Evolutionary conservation across 2,797 vertebrate genomes (phyloP).

Genomic region (Brachyrhaphis roseni): DNA sequence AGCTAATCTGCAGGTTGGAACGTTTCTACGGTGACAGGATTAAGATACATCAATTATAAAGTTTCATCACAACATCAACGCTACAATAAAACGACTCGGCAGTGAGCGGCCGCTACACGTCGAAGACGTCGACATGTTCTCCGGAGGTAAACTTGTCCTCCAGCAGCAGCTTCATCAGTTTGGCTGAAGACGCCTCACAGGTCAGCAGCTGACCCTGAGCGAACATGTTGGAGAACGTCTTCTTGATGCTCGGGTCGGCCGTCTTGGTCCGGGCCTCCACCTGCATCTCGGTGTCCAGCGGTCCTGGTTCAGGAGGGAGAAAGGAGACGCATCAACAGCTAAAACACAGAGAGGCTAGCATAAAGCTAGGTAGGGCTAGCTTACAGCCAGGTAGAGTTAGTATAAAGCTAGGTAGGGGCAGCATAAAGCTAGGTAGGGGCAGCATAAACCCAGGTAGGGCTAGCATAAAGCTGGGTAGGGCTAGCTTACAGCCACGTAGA

Average conservation of each 20-base stretch:
- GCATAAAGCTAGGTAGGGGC: no score
- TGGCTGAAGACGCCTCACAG: slow-evolving; percentile 81
- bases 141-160: slow-evolving; percentile 84
- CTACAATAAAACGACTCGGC: not conserved
- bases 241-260: slow-evolving; percentile 62
- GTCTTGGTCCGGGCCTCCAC: slow-evolving; percentile 74
- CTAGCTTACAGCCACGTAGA: no score
- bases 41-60: not conserved
- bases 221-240: slow-evolving; percentile 62
- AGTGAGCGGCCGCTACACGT: slow-evolving; percentile 59
- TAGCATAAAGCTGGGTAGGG: no score
- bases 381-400: no score
- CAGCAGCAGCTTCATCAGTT: slow-evolving; percentile 84
- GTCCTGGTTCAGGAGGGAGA: slow-evolving; percentile 61
- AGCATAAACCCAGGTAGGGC: no score
- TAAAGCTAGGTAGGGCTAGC: no score
- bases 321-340: not conserved
- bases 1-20: not conserved
- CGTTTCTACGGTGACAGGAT: not conserved
- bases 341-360: no score
- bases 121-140: slow-evolving; percentile 86
- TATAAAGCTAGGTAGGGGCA: no score
- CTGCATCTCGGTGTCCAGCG: slow-evolving; percentile 91
- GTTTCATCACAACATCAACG: not conserved
- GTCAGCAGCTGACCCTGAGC: slow-evolving; percentile 77